A percentile compares a stretch with the other conserved stretches of the same genome.
Conservation (phyloP, 2,797 vertebrate species). For the Saxicola maurus region DNA sequence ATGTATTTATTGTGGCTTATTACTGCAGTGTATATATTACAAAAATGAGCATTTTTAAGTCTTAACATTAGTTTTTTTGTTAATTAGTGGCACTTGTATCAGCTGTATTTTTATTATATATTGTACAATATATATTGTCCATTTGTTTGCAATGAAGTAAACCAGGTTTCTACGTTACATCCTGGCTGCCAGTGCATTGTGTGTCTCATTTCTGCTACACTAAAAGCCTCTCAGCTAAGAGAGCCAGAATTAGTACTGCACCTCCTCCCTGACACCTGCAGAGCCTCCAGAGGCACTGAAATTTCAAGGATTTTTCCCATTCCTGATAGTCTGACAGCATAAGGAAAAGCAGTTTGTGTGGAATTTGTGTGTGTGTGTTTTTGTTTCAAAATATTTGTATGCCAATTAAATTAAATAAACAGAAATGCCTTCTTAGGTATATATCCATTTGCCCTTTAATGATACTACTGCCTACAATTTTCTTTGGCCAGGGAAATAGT, state of each 20-base stretch:
- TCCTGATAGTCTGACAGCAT: neutral
- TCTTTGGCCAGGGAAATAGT: neutral
- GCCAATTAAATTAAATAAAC: neutral
- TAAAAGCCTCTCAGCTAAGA: neutral
- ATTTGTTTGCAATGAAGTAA: conserved; percentile 81
- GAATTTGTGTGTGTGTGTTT: neutral
- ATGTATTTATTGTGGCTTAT: conserved; percentile 98
- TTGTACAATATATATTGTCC: conserved; percentile 84
- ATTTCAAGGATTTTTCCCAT: neutral
- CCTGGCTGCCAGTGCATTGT: conserved; percentile 20
- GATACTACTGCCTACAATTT: neutral
- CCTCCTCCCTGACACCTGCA: neutral
- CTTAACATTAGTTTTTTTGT: conserved; percentile 77
- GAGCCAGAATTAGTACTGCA: neutral
- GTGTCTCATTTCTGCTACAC: neutral
- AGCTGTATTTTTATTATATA: conserved; percentile 81
- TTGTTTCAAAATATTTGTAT: neutral
- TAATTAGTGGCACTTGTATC: conserved; percentile 85
- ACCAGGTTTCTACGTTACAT: conserved; percentile 75
- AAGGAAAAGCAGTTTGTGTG: neutral
- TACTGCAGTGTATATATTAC: conserved; percentile 85
- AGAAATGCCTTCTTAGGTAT: neutral
- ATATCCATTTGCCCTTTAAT: neutral
- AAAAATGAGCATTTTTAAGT: conserved; percentile 85
- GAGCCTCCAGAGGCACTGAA: neutral